Evolutionary conservation across 2,113 vertebrate genomes (phyloP).

Genomic region (Esox niger): DNA sequence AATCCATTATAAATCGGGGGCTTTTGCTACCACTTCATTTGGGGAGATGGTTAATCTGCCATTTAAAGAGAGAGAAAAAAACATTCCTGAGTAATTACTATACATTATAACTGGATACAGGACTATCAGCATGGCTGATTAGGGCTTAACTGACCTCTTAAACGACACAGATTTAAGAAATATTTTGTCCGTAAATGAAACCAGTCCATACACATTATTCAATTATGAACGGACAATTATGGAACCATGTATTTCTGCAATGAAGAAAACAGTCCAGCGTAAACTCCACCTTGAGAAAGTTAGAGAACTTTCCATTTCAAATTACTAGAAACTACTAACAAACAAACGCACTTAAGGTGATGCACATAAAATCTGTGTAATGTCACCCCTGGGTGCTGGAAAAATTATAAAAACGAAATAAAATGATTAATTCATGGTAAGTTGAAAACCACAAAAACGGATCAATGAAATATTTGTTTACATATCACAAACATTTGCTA

Average conservation of each 20-base stretch:
- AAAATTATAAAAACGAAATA: background rate
- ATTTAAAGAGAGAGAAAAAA: constrained; percentile 44
- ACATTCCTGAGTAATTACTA: constrained; percentile 52
- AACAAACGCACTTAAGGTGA: no score
- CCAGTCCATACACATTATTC: constrained; percentile 32
- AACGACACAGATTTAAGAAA: constrained; percentile 23
- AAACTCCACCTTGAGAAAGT: no score
- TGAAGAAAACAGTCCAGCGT: no score
- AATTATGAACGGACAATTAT: constrained; percentile 25
- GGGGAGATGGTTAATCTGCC: constrained; percentile 34
- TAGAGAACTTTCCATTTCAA: no score
- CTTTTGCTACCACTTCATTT: constrained; percentile 37
- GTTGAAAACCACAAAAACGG: no score
- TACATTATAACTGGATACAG: constrained; percentile 23
- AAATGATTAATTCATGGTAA: no score
- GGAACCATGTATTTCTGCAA: constrained; percentile 12
- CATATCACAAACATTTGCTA: no score
- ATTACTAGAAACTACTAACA: no score
- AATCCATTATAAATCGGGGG: constrained; percentile 44
- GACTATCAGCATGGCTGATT: constrained; percentile 48
- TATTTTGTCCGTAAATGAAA: constrained; percentile 34
- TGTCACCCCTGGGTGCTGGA: no score
- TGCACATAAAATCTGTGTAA: no score
- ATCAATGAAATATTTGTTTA: no score
- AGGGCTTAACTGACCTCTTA: constrained; percentile 39